Percentiles rank a stretch among this genome's conserved stretches.
These are phyloP conservation scores for Pedetes capensis DNA, from an alignment of 2,113 vertebrate species.

Conservation along the genomic window DNA sequence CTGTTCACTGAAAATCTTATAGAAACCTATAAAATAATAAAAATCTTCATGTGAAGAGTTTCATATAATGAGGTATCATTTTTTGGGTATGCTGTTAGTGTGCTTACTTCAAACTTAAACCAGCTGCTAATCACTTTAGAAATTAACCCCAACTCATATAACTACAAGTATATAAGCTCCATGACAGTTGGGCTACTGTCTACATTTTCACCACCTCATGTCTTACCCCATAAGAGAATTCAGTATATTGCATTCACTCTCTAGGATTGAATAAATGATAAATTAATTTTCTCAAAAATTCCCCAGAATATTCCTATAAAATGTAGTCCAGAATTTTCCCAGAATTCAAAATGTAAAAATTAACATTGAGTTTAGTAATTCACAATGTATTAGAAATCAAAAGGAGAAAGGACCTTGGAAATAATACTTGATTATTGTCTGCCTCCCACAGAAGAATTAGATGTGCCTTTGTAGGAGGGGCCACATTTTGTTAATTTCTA, in stretches of 20 bases:
- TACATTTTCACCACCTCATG: neutral
- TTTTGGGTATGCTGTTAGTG: neutral
- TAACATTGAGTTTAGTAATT: neutral
- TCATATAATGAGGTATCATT: neutral
- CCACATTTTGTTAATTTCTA: neutral
- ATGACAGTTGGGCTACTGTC: neutral
- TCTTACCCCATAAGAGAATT: neutral
- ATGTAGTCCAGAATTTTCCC: no score
- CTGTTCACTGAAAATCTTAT: neutral
- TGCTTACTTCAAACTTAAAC: neutral
- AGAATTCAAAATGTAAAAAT: conserved; percentile 13
- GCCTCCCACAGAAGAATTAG: neutral
- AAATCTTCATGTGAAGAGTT: neutral
- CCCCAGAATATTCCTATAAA: neutral
- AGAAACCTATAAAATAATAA: neutral
- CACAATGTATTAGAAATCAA: neutral
- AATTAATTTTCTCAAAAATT: neutral
- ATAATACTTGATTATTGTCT: neutral
- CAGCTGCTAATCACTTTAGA: neutral
- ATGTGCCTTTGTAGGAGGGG: neutral
- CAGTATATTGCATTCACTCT: neutral
- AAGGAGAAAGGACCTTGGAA: neutral
- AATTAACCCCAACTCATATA: neutral
- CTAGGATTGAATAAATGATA: neutral
- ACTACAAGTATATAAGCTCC: neutral